Conservation (phyloP, 2,888 invertebrate genomes). For the Pristionchus arcanus region DNA sequence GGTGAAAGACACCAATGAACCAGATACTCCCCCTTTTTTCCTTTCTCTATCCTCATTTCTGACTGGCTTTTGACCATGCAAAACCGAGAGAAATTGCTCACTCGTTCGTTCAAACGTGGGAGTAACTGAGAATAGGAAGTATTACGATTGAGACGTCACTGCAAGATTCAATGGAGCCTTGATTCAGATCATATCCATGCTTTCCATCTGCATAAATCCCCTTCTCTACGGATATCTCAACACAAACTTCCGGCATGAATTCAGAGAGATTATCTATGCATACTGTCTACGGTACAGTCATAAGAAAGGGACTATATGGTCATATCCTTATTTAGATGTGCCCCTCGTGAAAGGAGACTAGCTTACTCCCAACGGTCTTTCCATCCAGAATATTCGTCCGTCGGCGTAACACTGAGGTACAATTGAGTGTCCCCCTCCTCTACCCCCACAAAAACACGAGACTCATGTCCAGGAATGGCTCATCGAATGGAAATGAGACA, state of each 20-base stretch:
- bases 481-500: background rate
- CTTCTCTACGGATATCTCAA: conserved; percentile 78
- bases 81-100: background rate
- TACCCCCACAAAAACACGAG: background rate
- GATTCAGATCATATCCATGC: conserved; percentile 72
- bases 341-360: background rate
- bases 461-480: background rate
- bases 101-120: background rate
- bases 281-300: conserved; percentile 27
- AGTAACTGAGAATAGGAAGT: background rate
- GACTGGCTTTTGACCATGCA: background rate
- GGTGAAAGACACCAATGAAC: background rate
- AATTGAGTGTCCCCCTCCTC: background rate
- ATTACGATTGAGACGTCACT: background rate
- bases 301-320: background rate
- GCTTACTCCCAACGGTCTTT: conserved; percentile 37
- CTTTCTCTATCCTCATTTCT: background rate
- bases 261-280: conserved; percentile 74
- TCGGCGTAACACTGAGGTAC: conserved; percentile 51
- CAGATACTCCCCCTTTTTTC: background rate
- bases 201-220: conserved; percentile 79
- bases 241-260: conserved; percentile 79
- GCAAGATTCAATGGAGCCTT: background rate
- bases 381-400: conserved; percentile 54
- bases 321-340: conserved; percentile 33